Evolutionary conservation across 2,888 invertebrate genomes (phyloP).

Genomic region (Hesperia comma): DNA sequence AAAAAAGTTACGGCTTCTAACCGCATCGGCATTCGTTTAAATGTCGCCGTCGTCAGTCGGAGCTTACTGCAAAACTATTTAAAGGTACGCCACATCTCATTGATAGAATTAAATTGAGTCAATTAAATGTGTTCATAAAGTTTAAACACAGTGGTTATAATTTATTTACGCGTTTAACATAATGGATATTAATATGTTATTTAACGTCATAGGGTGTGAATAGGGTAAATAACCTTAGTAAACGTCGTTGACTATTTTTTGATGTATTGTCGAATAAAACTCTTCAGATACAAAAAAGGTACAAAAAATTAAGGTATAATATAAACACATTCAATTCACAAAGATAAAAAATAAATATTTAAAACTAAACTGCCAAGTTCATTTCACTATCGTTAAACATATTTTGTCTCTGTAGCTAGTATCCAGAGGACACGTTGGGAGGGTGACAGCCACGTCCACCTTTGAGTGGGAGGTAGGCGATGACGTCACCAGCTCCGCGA

Average conservation of each 20-base stretch:
- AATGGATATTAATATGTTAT: too few species aligned
- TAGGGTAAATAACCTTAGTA: too few species aligned
- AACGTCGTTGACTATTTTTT: too few species aligned
- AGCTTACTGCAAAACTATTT: background rate
- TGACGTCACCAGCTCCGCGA: constrained; percentile 69
- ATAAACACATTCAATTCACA: background rate
- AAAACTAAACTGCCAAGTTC: constrained; percentile 29
- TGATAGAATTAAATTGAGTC: background rate
- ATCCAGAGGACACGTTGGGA: constrained; percentile 67
- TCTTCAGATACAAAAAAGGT: background rate
- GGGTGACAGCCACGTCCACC: constrained; percentile 75
- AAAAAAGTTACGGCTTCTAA: too few species aligned
- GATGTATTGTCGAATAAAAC: too few species aligned
- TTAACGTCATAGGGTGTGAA: too few species aligned
- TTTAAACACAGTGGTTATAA: too few species aligned
- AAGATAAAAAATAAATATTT: constrained; percentile 14
- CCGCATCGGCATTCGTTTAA: too few species aligned
- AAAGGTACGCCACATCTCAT: constrained; percentile 18
- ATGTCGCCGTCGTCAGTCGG: too few species aligned
- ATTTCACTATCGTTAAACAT: constrained; percentile 76
- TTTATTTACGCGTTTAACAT: too few species aligned
- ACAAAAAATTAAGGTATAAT: background rate
- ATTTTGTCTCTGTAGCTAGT: constrained; percentile 76
- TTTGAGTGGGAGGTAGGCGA: constrained; percentile 68
- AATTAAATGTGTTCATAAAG: background rate